A percentile compares a stretch with the other conserved stretches of the same genome.
Conservation (phyloP, 2,797 vertebrate species). For the Brachyalestes nurse region DNA sequence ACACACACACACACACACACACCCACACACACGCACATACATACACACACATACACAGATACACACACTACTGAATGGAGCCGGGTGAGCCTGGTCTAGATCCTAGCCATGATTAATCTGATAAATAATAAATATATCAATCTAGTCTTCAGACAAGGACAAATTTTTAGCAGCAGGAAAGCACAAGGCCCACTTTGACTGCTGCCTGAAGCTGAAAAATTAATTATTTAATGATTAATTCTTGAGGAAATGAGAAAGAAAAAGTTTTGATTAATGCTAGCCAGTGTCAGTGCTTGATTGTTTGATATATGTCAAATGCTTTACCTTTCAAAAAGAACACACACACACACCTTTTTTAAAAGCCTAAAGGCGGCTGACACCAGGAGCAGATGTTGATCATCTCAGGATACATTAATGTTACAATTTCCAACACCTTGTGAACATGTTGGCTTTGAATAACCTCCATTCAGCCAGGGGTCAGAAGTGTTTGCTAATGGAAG, state of each 20-base stretch:
- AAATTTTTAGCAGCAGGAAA: slow-evolving; percentile 99
- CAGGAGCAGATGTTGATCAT: slow-evolving; percentile 89
- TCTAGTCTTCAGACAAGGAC: slow-evolving; percentile 99
- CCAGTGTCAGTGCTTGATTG: slow-evolving; percentile 89
- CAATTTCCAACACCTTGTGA: slow-evolving; percentile 82
- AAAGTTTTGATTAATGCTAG: slow-evolving; percentile 98
- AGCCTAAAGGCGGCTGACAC: slow-evolving; percentile 93
- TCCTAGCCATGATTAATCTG: slow-evolving; percentile 98
- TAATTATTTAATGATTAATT: slow-evolving; percentile 99
- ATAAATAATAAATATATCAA: slow-evolving; percentile 99
- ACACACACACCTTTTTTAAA: slow-evolving; percentile 67
- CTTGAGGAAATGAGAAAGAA: slow-evolving; percentile 92
- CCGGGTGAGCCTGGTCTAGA: slow-evolving; percentile 81
- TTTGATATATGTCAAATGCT: slow-evolving; percentile 95
- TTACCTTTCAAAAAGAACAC: slow-evolving; percentile 46
- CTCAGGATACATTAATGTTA: slow-evolving; percentile 92
- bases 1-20: slow-evolving; percentile 41
- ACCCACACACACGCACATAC: slow-evolving; percentile 26
- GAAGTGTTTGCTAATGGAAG: slow-evolving; percentile 80
- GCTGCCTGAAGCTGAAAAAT: slow-evolving; percentile 93
- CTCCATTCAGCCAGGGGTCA: slow-evolving; percentile 68
- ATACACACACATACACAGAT: slow-evolving; percentile 29
- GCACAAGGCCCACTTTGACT: slow-evolving; percentile 90
- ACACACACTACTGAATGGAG: slow-evolving; percentile 39
- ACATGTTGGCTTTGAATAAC: slow-evolving; percentile 79